A percentile compares a stretch with the other conserved stretches of the same genome.
phyloP scores from a whole-genome alignment of 2,888 invertebrate species.

The Monoplex corrugatus region DNA sequence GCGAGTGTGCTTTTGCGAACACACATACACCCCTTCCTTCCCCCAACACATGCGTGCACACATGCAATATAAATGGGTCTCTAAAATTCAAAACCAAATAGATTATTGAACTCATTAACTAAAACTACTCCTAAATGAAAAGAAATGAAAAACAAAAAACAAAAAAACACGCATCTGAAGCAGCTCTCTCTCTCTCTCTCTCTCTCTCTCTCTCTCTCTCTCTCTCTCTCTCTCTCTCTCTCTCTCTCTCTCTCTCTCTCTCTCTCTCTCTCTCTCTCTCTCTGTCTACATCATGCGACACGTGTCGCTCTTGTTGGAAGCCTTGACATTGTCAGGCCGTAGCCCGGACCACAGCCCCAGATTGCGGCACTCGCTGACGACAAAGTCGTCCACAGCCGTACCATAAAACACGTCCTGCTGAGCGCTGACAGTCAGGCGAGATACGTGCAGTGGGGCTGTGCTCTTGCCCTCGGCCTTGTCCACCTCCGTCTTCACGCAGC shows the following conservation, averaged over 20 bases:
- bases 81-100: too few species aligned
- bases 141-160: not conserved
- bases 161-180: not conserved
- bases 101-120: not conserved
- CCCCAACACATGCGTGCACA: not conserved
- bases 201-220: not conserved
- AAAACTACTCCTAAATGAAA: not conserved
- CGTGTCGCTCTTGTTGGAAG: not conserved
- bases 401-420: slow-evolving; percentile 76
- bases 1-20: too few species aligned
- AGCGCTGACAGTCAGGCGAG: slow-evolving; percentile 64
- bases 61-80: not conserved
- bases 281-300: slow-evolving; percentile 13
- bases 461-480: slow-evolving; percentile 68
- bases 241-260: not conserved
- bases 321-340: slow-evolving; percentile 51
- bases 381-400: slow-evolving; percentile 77
- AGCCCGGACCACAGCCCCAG: slow-evolving; percentile 76
- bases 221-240: not conserved
- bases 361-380: slow-evolving; percentile 74
- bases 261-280: not conserved
- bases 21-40: too few species aligned
- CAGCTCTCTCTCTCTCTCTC: not conserved
- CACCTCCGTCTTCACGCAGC: slow-evolving; percentile 67
- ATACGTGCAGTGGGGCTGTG: slow-evolving; percentile 69